Percentiles rank a stretch among this genome's conserved stretches.
Evolutionary conservation across 2,113 vertebrate species (phyloP).

Genomic region (Lophotis ruficrista): DNA sequence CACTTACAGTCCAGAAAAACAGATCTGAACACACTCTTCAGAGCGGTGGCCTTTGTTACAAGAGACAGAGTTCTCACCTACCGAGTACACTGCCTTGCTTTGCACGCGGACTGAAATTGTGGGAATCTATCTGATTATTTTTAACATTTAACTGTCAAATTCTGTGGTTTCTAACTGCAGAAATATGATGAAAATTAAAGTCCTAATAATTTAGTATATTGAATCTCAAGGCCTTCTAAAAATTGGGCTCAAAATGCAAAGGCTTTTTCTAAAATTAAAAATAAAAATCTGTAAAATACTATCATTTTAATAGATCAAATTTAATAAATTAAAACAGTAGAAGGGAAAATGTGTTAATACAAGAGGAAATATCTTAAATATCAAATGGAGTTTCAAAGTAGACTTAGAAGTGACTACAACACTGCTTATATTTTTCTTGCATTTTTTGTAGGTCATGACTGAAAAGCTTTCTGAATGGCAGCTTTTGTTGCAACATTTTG

Average conservation of each 20-base stretch:
- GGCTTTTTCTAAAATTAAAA: fast-evolving
- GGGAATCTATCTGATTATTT: neutral
- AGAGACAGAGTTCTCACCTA: neutral
- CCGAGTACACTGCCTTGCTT: neutral
- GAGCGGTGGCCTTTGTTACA: neutral
- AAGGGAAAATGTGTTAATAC: neutral
- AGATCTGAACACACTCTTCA: neutral
- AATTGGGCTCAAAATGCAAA: neutral
- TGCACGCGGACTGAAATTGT: neutral
- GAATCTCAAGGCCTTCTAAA: neutral
- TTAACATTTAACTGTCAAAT: neutral
- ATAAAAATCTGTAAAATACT: neutral
- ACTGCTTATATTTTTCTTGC: neutral
- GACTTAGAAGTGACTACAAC: neutral
- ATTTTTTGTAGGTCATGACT: neutral
- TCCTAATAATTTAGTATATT: neutral
- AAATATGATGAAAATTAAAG: neutral
- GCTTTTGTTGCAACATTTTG: neutral
- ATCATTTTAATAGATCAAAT: neutral
- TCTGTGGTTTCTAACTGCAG: neutral
- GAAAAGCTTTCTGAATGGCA: neutral
- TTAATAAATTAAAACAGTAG: neutral
- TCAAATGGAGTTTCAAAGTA: neutral
- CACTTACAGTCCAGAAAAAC: neutral
- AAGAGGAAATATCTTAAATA: neutral